Evolutionary conservation across 1,140 invertebrate species (phyloP), one percentile per base, ranked within the genome.

Genomic region (Caenorhabditis briggsae): DNA sequence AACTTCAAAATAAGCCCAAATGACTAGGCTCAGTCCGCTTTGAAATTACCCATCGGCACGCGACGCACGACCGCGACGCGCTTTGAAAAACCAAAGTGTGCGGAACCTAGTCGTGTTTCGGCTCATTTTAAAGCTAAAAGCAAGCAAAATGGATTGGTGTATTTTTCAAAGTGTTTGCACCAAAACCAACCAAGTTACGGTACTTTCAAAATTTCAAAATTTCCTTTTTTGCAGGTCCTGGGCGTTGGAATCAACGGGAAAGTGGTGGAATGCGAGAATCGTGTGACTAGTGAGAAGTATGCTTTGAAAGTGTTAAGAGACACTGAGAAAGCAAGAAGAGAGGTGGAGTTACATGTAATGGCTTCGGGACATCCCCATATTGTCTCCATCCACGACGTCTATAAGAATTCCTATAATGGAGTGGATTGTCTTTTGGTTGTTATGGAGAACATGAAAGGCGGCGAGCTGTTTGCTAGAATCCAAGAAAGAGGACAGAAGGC

Each of bases 391-490:
- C 95, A 96, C 89, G 97, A 98, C 94, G 97, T 99, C 23, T 99
- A 97, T 93, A 97, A 98, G 93, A 98, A 99, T 93, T 95, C 95
- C 12, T 97, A 97, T 92, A 95, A 95, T 89, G 96, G 95, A 64
- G 95, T 96, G 87, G 95, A 96, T 91, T 98, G 97, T 93, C 94
- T 99, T 7, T 94, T 99, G 11, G 96, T 99, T 56, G 95, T 99
- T 11, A 99, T 99, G 97, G 97, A 99, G 94, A 97, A 96, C 92
- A 98, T 98, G 97, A 96, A 97, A 92, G 97, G 97, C 64, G 97
- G 97, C 1, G 97, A 99, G 93, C 93, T 99, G 53, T 98, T 98
- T 93, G 96, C 96, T 92, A 95, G 97, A 92, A 99, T 99, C 93
- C 97, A 98, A 94, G 89, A 91, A 41, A 61, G 88, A 61, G 88